Evolutionary conservation across 2,113 vertebrate species (phyloP), one percentile per base, ranked within the genome.

Genomic region (Atlantisia rogersi): DNA sequence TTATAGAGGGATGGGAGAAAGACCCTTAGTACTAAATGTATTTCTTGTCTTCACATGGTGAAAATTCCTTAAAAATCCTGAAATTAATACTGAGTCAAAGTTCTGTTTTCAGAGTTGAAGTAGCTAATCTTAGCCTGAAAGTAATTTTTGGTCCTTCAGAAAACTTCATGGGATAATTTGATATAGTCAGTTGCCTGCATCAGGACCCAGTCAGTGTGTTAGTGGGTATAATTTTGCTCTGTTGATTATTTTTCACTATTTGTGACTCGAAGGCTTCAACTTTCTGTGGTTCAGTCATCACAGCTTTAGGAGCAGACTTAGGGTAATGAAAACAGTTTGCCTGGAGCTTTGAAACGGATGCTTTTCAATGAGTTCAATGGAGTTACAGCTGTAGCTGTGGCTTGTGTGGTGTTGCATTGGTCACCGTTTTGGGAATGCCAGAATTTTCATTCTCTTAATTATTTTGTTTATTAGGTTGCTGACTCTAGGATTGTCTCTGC

Each of bases 401-500:
- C 67, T 67, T 86, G 19, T 55, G 4, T 48, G 24, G 39, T 75
- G 24, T 26, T 37, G 7, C 22, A 2, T 25, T 71, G 42, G 64
- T 84, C 60, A 62, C 32, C 31, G 4, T 81, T 74, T 56, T n/a
- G 32, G 26, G 37, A 95, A 69, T 37, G 19, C 58, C 74, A 69
- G 26, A 25, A 65, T 86, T 83, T 39, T 76, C 9, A 21, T 83
- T 67, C 32, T 92, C 25, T 40, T 40, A 12, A 60, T 22, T 86
- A 0, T 53, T 92, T 80, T 82, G 46, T 35, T 28, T 64, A 7
- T 42, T 73, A 99, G 99, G 90, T 97, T 99, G 71, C 91, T 99
- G 89, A 99, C 99, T 64, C 97, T 99, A 14, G 99, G 99, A 10
- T 98, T 99, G 86, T 98, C 99, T 63, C 97, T 99, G n/a, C 97